These are phyloP conservation scores for Macaria notata DNA, from an alignment of 2,888 invertebrate genomes.

Conservation along the genomic window DNA sequence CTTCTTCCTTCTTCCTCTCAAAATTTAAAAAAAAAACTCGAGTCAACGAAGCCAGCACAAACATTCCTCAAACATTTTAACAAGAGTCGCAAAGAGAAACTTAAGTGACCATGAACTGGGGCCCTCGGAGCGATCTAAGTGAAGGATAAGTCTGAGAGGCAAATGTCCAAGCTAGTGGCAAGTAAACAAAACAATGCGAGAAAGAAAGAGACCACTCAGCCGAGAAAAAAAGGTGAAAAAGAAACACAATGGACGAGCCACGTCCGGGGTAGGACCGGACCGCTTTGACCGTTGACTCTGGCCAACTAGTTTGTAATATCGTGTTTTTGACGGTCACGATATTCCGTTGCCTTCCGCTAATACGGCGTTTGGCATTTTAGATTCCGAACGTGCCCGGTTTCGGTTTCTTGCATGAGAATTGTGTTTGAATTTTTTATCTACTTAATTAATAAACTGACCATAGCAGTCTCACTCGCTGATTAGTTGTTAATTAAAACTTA, in stretches of 20 bases:
- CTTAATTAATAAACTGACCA: too few species aligned
- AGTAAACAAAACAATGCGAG: constrained; percentile 61
- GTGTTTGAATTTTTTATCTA: too few species aligned
- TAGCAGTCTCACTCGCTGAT: too few species aligned
- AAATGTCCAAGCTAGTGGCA: constrained; percentile 63
- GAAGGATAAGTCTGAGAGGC: constrained; percentile 55
- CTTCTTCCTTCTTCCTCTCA: too few species aligned
- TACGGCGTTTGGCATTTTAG: neutral
- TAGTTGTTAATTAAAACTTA: too few species aligned
- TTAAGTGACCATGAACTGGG: constrained; percentile 52
- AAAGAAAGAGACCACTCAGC: constrained; percentile 67
- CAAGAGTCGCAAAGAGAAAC: constrained; percentile 36
- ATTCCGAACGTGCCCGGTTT: neutral
- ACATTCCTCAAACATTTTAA: constrained; percentile 38
- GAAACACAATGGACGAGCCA: constrained; percentile 64
- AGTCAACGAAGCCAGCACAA: constrained; percentile 22
- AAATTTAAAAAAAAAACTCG: constrained; percentile 21
- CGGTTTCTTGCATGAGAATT: too few species aligned
- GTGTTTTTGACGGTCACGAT: constrained; percentile 8
- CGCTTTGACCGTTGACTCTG: constrained; percentile 58
- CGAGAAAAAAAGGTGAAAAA: constrained; percentile 61
- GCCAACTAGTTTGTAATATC: constrained; percentile 43
- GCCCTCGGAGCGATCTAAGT: constrained; percentile 41
- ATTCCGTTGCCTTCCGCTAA: constrained; percentile 4
- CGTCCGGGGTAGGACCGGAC: constrained; percentile 55